Conservation (phyloP, 2,797 vertebrate species). For the Lacerta agilis region DNA sequence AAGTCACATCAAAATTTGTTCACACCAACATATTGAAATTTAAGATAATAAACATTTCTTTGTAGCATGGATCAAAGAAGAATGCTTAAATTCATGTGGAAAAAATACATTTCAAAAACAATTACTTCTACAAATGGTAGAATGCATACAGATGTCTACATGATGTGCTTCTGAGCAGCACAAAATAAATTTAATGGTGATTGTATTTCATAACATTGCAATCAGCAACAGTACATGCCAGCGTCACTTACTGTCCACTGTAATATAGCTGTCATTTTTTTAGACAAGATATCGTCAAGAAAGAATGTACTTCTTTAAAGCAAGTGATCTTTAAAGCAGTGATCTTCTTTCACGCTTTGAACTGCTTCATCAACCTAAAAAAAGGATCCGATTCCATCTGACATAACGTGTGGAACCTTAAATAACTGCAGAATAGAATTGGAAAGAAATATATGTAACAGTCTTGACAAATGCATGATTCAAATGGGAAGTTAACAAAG, state of each 20-base stretch:
- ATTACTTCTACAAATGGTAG: not conserved
- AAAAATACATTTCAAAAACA: not conserved
- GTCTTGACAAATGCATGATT: not conserved
- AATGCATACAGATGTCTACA: not conserved
- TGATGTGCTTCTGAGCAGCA: not conserved
- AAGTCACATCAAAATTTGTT: not conserved
- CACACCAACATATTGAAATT: constrained; percentile 1
- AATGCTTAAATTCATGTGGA: not conserved
- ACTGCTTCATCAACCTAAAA: not conserved
- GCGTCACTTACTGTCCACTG: not conserved
- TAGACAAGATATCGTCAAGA: not conserved
- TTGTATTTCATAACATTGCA: not conserved
- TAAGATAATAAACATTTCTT: not conserved
- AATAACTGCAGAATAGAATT: not conserved
- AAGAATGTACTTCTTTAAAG: not conserved
- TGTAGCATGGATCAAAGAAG: not conserved
- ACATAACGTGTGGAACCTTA: not conserved
- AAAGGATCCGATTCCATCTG: not conserved
- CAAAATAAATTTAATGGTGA: not conserved
- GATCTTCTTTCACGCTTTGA: not conserved
- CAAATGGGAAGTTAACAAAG: not conserved
- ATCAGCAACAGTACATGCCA: not conserved
- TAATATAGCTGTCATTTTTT: not conserved
- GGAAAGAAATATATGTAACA: not conserved
- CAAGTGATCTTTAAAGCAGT: not conserved